Percentiles rank a stretch among this genome's conserved stretches.
These are phyloP conservation scores for Saguinus midas DNA, from an alignment of 2,113 vertebrate genomes.

Conservation along the genomic window DNA sequence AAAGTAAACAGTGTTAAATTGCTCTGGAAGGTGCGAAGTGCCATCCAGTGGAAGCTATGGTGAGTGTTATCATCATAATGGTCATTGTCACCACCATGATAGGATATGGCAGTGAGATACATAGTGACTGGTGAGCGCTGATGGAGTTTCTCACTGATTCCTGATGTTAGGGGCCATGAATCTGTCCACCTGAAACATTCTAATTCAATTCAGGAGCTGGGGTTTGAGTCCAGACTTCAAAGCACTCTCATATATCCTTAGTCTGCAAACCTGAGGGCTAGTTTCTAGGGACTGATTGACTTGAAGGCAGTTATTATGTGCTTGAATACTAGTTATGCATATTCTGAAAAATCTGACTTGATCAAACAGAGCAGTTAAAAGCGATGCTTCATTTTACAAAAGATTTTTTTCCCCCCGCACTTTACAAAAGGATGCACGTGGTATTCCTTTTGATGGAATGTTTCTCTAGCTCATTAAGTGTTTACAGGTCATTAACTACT, in stretches of 20 bases:
- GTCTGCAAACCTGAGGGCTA: not conserved
- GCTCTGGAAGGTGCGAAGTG: constrained; percentile 15
- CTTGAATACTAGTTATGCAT: not conserved
- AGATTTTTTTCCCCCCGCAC: not conserved
- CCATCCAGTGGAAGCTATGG: constrained; percentile 16
- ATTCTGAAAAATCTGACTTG: constrained; percentile 38
- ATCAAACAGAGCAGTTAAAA: constrained; percentile 26
- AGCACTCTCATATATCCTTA: not conserved
- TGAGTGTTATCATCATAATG: not conserved
- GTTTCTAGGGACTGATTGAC: not conserved
- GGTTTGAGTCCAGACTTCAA: not conserved
- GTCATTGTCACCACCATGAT: constrained; percentile 38
- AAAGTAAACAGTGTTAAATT: constrained; percentile 38
- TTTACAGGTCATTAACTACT: constrained; percentile 34
- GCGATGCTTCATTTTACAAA: constrained; percentile 8
- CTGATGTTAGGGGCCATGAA: not conserved
- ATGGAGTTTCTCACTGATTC: constrained; percentile 39
- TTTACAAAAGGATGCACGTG: not conserved
- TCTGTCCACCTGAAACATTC: constrained; percentile 27
- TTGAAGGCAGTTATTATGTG: not conserved
- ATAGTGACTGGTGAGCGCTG: not conserved
- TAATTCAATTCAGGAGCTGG: not conserved
- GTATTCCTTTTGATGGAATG: constrained; percentile 11
- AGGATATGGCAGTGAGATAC: constrained; percentile 22
- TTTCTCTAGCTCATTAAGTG: constrained; percentile 34